phyloP scores from a whole-genome alignment of 1,140 invertebrate species.

The Lepeophtheirus salmonis region DNA sequence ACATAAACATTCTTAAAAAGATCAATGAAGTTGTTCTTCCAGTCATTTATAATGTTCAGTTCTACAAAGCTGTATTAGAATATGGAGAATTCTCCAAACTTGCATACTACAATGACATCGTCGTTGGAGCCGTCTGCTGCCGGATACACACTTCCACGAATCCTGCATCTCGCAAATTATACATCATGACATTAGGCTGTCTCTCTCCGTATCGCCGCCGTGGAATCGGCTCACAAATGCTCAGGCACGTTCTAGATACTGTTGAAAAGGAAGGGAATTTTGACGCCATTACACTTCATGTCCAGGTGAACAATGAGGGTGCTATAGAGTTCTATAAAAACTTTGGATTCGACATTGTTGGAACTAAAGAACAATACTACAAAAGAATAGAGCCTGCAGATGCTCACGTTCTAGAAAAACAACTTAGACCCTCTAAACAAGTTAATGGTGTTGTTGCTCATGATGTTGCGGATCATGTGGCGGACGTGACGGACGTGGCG shows the following conservation, averaged over 20 bases:
- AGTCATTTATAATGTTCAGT: slow-evolving; percentile 98
- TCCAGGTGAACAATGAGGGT: slow-evolving; percentile 67
- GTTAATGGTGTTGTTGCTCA: no score
- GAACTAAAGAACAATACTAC: slow-evolving; percentile 95
- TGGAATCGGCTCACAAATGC: slow-evolving; percentile 88
- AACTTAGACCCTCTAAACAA: background rate
- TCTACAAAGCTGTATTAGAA: slow-evolving; percentile 98
- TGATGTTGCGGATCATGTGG: no score
- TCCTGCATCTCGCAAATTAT: slow-evolving; percentile 46
- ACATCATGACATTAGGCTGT: slow-evolving; percentile 98
- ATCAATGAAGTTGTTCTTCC: slow-evolving; percentile 97
- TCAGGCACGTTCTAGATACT: slow-evolving; percentile 88
- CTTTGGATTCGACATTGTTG: slow-evolving; percentile 95
- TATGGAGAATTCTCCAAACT: slow-evolving; percentile 91
- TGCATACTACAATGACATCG: slow-evolving; percentile 98
- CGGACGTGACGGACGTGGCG: no score
- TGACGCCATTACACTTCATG: slow-evolving; percentile 94
- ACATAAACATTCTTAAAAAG: slow-evolving; percentile 92
- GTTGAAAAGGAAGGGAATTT: slow-evolving; percentile 90
- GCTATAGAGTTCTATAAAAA: slow-evolving; percentile 98
- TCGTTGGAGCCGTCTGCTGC: slow-evolving; percentile 95
- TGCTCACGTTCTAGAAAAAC: slow-evolving; percentile 91
- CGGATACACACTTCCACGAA: slow-evolving; percentile 55
- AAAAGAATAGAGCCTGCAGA: slow-evolving; percentile 96
- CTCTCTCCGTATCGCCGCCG: slow-evolving; percentile 84